These are phyloP conservation scores for Todus mexicanus DNA, from an alignment of 2,797 vertebrate genomes.

Conservation along the genomic window DNA sequence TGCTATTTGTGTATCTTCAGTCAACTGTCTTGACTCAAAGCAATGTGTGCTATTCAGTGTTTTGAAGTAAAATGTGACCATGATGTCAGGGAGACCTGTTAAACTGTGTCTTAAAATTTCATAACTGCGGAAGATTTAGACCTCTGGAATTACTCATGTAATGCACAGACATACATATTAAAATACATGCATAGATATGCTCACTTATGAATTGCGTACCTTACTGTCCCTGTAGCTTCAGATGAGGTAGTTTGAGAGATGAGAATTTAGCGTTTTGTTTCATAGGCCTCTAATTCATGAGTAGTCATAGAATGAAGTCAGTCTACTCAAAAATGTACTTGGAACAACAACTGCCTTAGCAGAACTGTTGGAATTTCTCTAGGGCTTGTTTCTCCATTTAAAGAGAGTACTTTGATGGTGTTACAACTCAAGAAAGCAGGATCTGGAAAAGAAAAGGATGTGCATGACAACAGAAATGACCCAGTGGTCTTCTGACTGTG, in stretches of 20 bases:
- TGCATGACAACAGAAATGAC: not conserved
- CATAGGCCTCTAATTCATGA: not conserved
- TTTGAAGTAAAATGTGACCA: not conserved
- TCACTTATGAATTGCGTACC: not conserved
- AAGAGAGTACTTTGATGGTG: not conserved
- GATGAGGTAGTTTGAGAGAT: not conserved
- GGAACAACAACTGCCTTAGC: not conserved
- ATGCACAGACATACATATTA: not conserved
- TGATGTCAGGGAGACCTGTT: not conserved
- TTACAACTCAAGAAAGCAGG: not conserved
- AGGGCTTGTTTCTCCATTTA: not conserved
- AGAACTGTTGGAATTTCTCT: not conserved
- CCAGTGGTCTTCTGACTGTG: not conserved
- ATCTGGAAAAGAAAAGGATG: not conserved
- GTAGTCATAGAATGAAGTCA: not conserved
- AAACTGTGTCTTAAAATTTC: not conserved
- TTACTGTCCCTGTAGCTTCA: not conserved
- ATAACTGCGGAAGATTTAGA: not conserved
- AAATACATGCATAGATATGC: not conserved
- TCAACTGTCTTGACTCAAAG: not conserved
- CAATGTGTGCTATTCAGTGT: not conserved
- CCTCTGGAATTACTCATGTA: not conserved
- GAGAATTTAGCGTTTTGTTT: not conserved
- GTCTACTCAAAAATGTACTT: not conserved
- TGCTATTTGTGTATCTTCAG: not conserved